phyloP scores from a whole-genome alignment of 2,797 vertebrate genomes.

The Sebastes kiyomatsui region DNA sequence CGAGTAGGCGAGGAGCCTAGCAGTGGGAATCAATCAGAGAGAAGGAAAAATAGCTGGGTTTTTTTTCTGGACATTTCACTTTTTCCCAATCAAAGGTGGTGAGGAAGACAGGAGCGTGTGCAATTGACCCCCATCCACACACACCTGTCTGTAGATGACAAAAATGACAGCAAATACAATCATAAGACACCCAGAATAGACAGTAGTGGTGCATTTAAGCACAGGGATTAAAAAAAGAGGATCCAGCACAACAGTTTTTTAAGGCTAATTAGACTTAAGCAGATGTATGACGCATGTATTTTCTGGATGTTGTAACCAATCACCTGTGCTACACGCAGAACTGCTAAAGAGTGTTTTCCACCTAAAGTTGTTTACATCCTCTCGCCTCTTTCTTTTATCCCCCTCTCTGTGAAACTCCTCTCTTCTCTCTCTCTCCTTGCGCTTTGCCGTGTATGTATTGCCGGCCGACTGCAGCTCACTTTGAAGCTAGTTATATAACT shows the following conservation, averaged over 20 bases:
- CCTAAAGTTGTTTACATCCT: slow-evolving; percentile 23
- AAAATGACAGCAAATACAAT: slow-evolving; percentile 15
- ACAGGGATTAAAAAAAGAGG: not conserved
- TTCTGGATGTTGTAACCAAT: not conserved
- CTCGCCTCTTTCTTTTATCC: slow-evolving; percentile 3
- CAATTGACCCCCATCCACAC: slow-evolving; percentile 1
- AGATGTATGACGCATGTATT: not conserved
- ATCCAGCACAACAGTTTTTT: not conserved
- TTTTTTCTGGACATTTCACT: slow-evolving; percentile 31
- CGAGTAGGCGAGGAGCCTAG: slow-evolving; percentile 22
- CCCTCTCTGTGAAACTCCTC: slow-evolving; percentile 4
- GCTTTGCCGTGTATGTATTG: slow-evolving; percentile 22
- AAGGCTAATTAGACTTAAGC: not conserved
- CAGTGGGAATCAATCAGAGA: slow-evolving; percentile 32
- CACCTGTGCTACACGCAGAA: not conserved
- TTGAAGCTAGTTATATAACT: slow-evolving; percentile 63
- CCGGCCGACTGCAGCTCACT: slow-evolving; percentile 38
- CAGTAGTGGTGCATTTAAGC: not conserved
- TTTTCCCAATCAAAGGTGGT: slow-evolving; percentile 47
- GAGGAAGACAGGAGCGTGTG: not conserved
- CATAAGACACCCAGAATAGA: not conserved
- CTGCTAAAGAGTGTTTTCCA: not conserved
- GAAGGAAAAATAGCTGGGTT: not conserved
- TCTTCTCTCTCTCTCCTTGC: slow-evolving; percentile 2
- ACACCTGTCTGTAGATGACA: not conserved